These are phyloP conservation scores for Acropternis orthonyx DNA, from an alignment of 2,797 vertebrate genomes.

Conservation along the genomic window DNA sequence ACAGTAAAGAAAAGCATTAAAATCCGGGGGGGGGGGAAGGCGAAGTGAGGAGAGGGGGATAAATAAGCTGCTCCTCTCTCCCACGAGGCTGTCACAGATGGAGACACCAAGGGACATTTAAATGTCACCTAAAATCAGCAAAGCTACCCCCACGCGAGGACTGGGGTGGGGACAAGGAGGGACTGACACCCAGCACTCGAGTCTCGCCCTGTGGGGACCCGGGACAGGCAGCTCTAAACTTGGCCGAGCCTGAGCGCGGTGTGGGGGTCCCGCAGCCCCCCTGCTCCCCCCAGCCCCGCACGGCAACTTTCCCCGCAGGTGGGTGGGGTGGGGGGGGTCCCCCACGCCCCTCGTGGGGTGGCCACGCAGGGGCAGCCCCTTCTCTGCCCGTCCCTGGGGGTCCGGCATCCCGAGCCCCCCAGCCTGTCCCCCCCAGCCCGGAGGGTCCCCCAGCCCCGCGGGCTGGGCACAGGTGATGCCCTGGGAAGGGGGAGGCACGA, in stretches of 20 bases:
- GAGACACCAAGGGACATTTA: constrained; percentile 60
- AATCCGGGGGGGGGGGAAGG: not conserved
- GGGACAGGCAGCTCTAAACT: not conserved
- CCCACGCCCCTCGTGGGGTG: accelerated
- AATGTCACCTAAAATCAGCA: constrained; percentile 61
- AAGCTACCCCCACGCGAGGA: not conserved
- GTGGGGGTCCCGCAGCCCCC: not conserved
- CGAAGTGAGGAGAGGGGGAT: not conserved
- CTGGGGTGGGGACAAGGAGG: not conserved
- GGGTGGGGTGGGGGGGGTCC: not conserved
- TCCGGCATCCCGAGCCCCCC: not conserved
- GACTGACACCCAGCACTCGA: accelerated
- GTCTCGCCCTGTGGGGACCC: not conserved
- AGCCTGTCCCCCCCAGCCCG: not conserved
- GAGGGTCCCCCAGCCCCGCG: not conserved
- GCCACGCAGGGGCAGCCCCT: not conserved
- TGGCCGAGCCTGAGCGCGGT: not conserved
- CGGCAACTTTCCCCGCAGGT: not conserved
- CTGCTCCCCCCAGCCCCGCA: not conserved
- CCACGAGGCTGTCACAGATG: constrained; percentile 3
- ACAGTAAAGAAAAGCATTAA: not conserved
- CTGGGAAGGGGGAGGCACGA: not conserved
- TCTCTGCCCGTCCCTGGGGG: not conserved
- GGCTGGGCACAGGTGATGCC: not conserved
- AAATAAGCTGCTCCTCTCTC: not conserved